Evolutionary conservation across 53 echinoderm and acorn worm species (phyloP).

Genomic region (Glandiceps talaboti): DNA sequence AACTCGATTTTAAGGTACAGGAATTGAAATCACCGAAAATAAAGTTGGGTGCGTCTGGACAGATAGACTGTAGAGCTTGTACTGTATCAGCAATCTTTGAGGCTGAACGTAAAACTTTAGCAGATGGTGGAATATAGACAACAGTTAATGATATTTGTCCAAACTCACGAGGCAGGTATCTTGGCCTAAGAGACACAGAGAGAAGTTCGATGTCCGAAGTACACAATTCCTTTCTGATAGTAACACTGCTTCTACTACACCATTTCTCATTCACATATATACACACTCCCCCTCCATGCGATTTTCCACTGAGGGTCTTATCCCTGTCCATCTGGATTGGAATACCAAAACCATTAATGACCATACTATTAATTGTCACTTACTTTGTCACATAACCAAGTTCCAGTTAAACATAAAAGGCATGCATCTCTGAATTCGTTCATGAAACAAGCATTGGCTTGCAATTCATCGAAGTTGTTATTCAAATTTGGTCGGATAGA

Average conservation of each 20-base stretch:
- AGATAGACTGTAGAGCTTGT: background rate
- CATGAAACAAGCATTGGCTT: background rate
- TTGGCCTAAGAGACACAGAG: background rate
- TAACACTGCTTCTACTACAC: constrained; percentile 2
- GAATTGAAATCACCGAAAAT: constrained; percentile 5
- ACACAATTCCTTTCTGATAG: background rate
- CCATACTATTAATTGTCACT: background rate
- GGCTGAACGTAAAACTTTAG: background rate
- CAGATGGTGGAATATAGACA: constrained; percentile 4
- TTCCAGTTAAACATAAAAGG: constrained; percentile 6
- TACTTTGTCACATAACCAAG: background rate
- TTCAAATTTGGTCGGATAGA: background rate
- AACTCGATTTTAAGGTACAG: background rate
- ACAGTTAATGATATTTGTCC: background rate
- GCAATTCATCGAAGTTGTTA: background rate
- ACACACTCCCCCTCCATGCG: constrained; percentile 4
- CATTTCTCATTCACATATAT: background rate
- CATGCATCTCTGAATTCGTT: background rate
- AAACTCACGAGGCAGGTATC: constrained; percentile 5
- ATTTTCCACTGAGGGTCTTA: background rate
- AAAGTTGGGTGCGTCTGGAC: background rate
- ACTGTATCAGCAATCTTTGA: background rate
- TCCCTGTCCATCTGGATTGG: background rate
- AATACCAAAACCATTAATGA: background rate
- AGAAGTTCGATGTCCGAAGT: constrained; percentile 7